phyloP scores from a whole-genome alignment of 2,888 invertebrate genomes.

The Drepana falcataria region DNA sequence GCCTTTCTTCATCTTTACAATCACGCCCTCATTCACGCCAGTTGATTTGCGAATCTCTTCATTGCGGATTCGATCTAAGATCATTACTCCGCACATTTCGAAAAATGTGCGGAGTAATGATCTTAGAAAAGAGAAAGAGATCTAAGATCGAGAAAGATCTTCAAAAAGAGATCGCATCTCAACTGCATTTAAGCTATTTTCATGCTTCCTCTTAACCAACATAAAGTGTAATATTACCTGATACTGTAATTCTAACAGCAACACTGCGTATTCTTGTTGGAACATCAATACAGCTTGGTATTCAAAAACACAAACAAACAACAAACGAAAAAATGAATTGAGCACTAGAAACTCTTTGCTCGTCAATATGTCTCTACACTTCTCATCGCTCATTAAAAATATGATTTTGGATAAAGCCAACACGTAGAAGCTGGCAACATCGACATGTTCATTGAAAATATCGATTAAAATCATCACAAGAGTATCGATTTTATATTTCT shows the following conservation, averaged over 20 bases:
- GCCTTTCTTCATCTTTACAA: too few species aligned
- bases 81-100: too few species aligned
- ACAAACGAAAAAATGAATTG: too few species aligned
- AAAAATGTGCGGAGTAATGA: too few species aligned
- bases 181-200: too few species aligned
- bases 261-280: slow-evolving; percentile 26
- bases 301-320: slow-evolving; percentile 11
- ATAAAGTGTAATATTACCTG: slow-evolving; percentile 25
- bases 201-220: too few species aligned
- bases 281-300: slow-evolving; percentile 27
- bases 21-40: too few species aligned
- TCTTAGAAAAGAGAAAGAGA: too few species aligned
- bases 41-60: too few species aligned
- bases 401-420: slow-evolving; percentile 12
- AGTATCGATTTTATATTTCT: background rate
- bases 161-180: too few species aligned
- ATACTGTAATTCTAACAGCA: slow-evolving; percentile 25
- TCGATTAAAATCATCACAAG: slow-evolving; percentile 9
- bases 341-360: slow-evolving; percentile 13
- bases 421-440: slow-evolving; percentile 14
- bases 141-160: too few species aligned
- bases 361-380: slow-evolving; percentile 14
- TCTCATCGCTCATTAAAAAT: slow-evolving; percentile 16
- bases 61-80: too few species aligned
- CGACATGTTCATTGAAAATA: slow-evolving; percentile 4